These are phyloP conservation scores for Oncorhynchus gorbuscha DNA, from an alignment of 2,113 vertebrate species.

Conservation along the genomic window DNA sequence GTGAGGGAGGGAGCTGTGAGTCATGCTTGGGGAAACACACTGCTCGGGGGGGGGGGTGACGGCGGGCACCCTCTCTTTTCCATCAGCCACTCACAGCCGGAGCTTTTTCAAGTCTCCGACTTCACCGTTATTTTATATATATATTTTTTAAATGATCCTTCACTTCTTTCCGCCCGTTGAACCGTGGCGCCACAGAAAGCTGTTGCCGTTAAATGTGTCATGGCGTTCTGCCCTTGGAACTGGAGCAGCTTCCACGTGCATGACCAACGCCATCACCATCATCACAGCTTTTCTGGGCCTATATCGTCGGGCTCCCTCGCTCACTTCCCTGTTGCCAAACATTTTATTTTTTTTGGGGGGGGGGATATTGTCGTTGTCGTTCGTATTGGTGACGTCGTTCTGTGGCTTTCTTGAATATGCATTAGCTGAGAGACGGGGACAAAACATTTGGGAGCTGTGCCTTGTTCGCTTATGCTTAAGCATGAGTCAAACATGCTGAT, in stretches of 20 bases:
- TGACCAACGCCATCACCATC: no score
- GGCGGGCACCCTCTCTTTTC: not conserved
- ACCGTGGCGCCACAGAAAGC: not conserved
- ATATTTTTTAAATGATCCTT: no score
- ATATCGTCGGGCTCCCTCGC: conserved; percentile 3
- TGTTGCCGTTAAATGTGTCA: conserved; percentile 6
- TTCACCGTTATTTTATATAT: not conserved
- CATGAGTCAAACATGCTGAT: not conserved
- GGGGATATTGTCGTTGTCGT: not conserved
- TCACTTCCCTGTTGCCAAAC: not conserved
- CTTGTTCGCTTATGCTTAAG: conserved; percentile 8
- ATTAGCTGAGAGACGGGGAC: conserved; percentile 24
- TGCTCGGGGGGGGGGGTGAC: not conserved
- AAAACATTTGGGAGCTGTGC: conserved; percentile 12
- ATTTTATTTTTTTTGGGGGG: not conserved
- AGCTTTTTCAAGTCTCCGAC: conserved; percentile 16
- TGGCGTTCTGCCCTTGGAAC: conserved; percentile 20
- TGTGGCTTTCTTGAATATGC: conserved; percentile 3
- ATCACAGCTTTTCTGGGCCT: not conserved
- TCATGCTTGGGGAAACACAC: not conserved
- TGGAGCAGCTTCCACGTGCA: conserved; percentile 43
- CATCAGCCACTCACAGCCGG: conserved; percentile 12
- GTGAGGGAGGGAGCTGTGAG: not conserved
- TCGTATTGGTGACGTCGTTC: not conserved
- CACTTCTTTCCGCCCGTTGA: not conserved